phyloP scores from a whole-genome alignment of 2,797 vertebrate genomes.

The Lutjanus argentimaculatus region DNA sequence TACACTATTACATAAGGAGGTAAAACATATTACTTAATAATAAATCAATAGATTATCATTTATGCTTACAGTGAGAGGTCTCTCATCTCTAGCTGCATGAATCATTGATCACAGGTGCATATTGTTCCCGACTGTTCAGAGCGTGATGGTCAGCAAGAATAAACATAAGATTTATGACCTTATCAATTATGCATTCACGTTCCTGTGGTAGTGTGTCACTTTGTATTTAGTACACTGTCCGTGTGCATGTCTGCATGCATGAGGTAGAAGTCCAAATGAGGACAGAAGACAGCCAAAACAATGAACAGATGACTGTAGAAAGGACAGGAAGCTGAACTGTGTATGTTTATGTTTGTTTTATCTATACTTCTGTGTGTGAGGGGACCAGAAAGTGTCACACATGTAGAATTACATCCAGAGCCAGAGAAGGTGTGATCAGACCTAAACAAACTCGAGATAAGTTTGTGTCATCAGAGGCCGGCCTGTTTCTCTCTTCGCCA shows the following conservation, averaged over 20 bases:
- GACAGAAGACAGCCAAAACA: slow-evolving; percentile 19
- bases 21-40: slow-evolving; percentile 9
- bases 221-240: slow-evolving; percentile 77
- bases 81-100: slow-evolving; percentile 14
- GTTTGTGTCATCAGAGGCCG: background rate
- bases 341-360: background rate
- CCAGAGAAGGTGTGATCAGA: background rate
- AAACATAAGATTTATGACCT: slow-evolving; percentile 56
- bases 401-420: background rate
- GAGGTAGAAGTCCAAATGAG: slow-evolving; percentile 27
- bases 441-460: background rate
- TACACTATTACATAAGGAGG: background rate
- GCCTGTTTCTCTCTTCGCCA: slow-evolving; percentile 20
- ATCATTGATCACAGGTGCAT: background rate
- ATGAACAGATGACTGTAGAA: slow-evolving; percentile 7
- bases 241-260: slow-evolving; percentile 22
- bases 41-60: slow-evolving; percentile 24
- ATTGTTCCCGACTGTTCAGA: slow-evolving; percentile 8
- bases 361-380: background rate
- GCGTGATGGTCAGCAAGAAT: slow-evolving; percentile 34
- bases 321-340: background rate
- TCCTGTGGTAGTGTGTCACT: slow-evolving; percentile 92
- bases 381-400: background rate
- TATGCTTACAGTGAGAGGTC: background rate
- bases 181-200: slow-evolving; percentile 97